These are phyloP conservation scores for Dolichomitus sp. DNA, from an alignment of 2,888 invertebrate genomes.

Conservation along the genomic window DNA sequence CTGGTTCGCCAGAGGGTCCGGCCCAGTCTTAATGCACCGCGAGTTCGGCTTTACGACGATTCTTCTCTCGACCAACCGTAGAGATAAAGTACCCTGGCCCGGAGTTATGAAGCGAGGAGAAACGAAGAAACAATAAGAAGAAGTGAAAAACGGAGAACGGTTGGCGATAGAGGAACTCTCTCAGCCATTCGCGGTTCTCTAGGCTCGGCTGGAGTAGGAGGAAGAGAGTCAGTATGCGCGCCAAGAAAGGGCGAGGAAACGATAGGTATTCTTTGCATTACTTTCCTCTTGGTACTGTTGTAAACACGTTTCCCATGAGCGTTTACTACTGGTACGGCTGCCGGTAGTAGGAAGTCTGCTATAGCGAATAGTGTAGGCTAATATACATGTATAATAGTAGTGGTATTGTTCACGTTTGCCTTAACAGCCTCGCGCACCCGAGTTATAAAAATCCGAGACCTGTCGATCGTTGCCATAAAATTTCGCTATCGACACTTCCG, in stretches of 20 bases:
- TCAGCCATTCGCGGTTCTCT: neutral
- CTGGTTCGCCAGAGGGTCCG: slow-evolving; percentile 26
- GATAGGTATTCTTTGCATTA: slow-evolving; percentile 55
- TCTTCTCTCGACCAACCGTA: slow-evolving; percentile 47
- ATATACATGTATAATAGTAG: slow-evolving; percentile 7
- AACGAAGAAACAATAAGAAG: slow-evolving; percentile 18
- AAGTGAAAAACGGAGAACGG: slow-evolving; percentile 10
- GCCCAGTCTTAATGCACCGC: slow-evolving; percentile 3
- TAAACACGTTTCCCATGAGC: slow-evolving; percentile 49
- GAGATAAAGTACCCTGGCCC: slow-evolving; percentile 52
- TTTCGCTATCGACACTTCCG: slow-evolving; percentile 61
- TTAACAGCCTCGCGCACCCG: slow-evolving; percentile 51
- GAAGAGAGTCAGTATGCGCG: slow-evolving; percentile 1
- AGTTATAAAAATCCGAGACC: slow-evolving; percentile 70
- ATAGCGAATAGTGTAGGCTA: slow-evolving; percentile 16
- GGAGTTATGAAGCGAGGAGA: slow-evolving; percentile 57
- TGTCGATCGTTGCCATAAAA: slow-evolving; percentile 70
- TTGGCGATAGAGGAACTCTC: slow-evolving; percentile 18
- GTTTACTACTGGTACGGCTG: slow-evolving; percentile 34
- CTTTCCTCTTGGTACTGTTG: slow-evolving; percentile 23
- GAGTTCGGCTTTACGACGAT: slow-evolving; percentile 59
- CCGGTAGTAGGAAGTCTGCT: slow-evolving; percentile 33
- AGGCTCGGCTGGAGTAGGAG: neutral
- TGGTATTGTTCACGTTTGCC: slow-evolving; percentile 31
- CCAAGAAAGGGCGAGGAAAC: slow-evolving; percentile 11